Evolutionary conservation across 53 echinoderm and acorn worm species (phyloP), one percentile per base, ranked within the genome.

Genomic region (Luidia sarsii): DNA sequence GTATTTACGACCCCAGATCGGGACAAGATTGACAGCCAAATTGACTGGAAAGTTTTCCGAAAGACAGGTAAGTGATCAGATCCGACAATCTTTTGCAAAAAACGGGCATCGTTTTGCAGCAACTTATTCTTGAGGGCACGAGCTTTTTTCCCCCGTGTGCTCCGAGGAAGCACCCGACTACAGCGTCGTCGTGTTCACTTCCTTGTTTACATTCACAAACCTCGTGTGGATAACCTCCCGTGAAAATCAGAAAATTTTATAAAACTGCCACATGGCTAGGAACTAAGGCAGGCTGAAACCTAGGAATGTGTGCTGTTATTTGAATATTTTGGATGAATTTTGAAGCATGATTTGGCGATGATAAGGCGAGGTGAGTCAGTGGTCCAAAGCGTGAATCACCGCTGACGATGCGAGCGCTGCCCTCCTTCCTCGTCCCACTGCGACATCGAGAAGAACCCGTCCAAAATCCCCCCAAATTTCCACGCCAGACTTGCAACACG

Each of bases 1-100:
- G 84, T 62, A 84, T 34, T 62, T 72, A 49, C 72, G 84, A 84
- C 84, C 84, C 54, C 45, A 50, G 84, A 62, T 61, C 71, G 19
- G 50, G 36, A 46, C 62, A 39, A 34, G 27, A 75, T 70, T 22
- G 64, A 27, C 64, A 50, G 48, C 84, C 35, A 64, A 72, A 84
- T 64, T 84, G 64, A 84, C 70, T 38, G n/a, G 33, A 50, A 31
- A 49, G 64, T 20, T 50, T 84, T 72, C 38, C 39, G 28, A 8
- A 63, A 62, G 64, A 62, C 73, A 71, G 84, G 84, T 84, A 29
- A 84, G 71, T 71, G 61, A 36, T 45, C 64, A 32, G 71, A 71
- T 18, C 41, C 10, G 43, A 43, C 29, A 36, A 49, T 71, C 51
- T 29, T 71, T 38, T 46, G 21, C 15, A 38, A 28, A 41, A 84